Evolutionary conservation across 2,797 vertebrate species (phyloP).

Genomic region (Mionectes olivaceus): DNA sequence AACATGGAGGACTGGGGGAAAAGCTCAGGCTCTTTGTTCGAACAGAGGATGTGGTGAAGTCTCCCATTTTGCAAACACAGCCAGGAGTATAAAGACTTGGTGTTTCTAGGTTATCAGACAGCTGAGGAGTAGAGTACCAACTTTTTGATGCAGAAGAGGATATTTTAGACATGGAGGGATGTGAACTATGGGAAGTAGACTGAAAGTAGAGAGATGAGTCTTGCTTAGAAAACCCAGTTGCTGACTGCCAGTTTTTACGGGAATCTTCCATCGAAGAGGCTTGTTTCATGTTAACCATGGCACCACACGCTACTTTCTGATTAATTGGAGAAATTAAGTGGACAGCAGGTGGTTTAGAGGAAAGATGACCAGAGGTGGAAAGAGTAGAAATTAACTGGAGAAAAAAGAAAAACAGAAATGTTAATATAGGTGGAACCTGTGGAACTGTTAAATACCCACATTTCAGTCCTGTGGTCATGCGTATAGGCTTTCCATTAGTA

Average conservation of each 20-base stretch:
- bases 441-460: slow-evolving; percentile 25
- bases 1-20: neutral
- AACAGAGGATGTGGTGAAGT: neutral
- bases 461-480: neutral
- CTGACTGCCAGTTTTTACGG: slow-evolving; percentile 67
- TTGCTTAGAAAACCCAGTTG: slow-evolving; percentile 60
- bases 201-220: slow-evolving; percentile 73
- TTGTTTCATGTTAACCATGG: slow-evolving; percentile 56
- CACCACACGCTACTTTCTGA: slow-evolving; percentile 58
- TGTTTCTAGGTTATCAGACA: slow-evolving; percentile 1
- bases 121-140: slow-evolving; percentile 25
- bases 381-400: slow-evolving; percentile 79
- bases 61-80: slow-evolving; percentile 21
- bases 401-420: slow-evolving; percentile 74
- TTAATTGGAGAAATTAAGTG: slow-evolving; percentile 79
- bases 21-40: neutral
- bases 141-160: slow-evolving; percentile 6
- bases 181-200: slow-evolving; percentile 43
- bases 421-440: slow-evolving; percentile 60
- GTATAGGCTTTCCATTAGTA: neutral
- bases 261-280: slow-evolving; percentile 74
- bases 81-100: neutral
- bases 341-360: slow-evolving; percentile 76
- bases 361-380: slow-evolving; percentile 77
- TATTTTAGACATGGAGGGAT: slow-evolving; percentile 37